Evolutionary conservation across 2,888 invertebrate genomes (phyloP), one percentile per base, ranked within the genome.

Genomic region (Dascillus cervinus): DNA sequence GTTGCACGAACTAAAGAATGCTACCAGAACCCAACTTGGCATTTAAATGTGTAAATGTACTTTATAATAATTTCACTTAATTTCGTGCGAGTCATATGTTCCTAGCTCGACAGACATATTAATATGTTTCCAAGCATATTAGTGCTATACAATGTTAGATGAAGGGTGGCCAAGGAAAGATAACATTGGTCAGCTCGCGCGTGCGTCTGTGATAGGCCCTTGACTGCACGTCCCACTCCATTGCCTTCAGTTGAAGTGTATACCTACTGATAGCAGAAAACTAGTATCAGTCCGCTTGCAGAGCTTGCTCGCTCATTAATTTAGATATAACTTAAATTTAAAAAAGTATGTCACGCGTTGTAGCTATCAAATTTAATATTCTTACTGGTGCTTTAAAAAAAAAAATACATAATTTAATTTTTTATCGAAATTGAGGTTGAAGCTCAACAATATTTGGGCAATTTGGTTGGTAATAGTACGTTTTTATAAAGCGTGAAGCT

Each of bases 131-230:
- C 37, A 46, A 32, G 28, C 35, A 40, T 43, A 40, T 51, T 56
- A 55, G 55, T 54, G 53, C 52, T 55, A 52, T 53, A 56, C 57
- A 47, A 50, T 47, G 44, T 34, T 33, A 38, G 32, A 25, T 34
- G 35, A 41, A 26, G 38, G 31, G 26, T 32, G 27, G 32, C 29
- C 30, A 26, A 37, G 32, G 23, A 34, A n/a, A n/a, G n/a, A n/a
- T n/a, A n/a, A n/a, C n/a, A n/a, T 35, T 38, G 39, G 39, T 37
- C 35, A 39, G 44, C 47, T 48, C 44, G 47, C 49, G 51, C 48
- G 60, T 53, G 56, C 56, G 54, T 58, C 60, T 62, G 61, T 62
- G 62, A 61, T 62, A 56, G 59, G 58, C 50, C 56, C 37, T 46
- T 45, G 41, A 47, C 36, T 46, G 50, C 48, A 49, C 46, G 48